Evolutionary conservation across 64 coral and sea anemone genomes (phyloP).

Genomic region (Pocillopora verrucosa): DNA sequence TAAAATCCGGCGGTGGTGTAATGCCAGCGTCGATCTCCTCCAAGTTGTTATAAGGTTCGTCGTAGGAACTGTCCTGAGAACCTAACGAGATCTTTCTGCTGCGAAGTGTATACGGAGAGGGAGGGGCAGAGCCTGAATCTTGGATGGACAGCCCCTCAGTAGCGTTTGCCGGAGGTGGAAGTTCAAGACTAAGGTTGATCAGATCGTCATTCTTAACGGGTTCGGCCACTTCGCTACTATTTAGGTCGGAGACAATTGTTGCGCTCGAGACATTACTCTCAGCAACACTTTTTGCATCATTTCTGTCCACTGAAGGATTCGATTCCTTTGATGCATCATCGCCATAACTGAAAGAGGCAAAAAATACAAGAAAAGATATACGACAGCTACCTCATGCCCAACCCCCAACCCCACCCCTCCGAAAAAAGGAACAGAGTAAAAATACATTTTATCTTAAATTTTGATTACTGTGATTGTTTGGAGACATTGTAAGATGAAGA

Average conservation of each 20-base stretch:
- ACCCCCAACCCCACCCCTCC: too few species aligned
- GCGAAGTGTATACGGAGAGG: slow-evolving; percentile 31
- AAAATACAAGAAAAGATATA: background rate
- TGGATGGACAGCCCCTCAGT: background rate
- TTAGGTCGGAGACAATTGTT: background rate
- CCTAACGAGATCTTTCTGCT: slow-evolving; percentile 75
- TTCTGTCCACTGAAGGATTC: background rate
- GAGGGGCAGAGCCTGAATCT: background rate
- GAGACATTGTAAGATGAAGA: too few species aligned
- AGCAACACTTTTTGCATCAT: slow-evolving; percentile 5
- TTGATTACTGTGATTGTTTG: too few species aligned
- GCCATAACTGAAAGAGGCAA: background rate
- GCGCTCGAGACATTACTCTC: background rate
- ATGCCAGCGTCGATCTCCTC: slow-evolving; percentile 77
- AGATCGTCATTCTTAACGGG: background rate
- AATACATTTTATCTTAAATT: too few species aligned
- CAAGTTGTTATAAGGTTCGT: slow-evolving; percentile 79
- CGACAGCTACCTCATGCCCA: too few species aligned
- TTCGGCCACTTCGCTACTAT: background rate
- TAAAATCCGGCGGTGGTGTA: slow-evolving; percentile 44
- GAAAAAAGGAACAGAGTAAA: too few species aligned
- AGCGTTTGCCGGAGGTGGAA: background rate
- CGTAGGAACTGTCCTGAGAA: slow-evolving; percentile 76
- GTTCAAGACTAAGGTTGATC: background rate
- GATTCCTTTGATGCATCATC: background rate